Percentiles rank a stretch among this genome's conserved stretches.
Conservation (phyloP, 2,888 invertebrate species). For the Acronicta aceris region DNA sequence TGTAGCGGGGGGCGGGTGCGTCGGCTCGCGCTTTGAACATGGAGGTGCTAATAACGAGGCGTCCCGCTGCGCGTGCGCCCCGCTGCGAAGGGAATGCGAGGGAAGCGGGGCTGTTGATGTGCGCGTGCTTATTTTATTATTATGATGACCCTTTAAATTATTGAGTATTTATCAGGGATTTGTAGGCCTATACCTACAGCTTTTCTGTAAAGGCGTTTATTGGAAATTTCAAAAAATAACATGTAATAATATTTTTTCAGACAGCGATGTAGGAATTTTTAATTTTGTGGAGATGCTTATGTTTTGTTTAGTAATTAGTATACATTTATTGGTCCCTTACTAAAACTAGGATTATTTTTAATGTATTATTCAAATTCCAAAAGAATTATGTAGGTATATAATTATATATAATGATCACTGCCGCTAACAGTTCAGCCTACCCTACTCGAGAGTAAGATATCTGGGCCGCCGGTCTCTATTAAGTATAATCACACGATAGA, state of each 20-base stretch:
- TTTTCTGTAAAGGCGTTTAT: no score
- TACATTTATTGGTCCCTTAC: no score
- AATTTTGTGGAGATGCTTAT: no score
- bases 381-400: neutral
- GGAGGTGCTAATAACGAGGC: constrained; percentile 88
- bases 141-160: constrained; percentile 18
- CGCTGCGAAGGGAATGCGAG: constrained; percentile 78
- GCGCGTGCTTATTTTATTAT: constrained; percentile 30
- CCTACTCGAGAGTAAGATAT: constrained; percentile 73
- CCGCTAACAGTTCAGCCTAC: constrained; percentile 46
- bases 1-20: constrained; percentile 23
- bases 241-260: no score
- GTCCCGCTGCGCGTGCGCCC: constrained; percentile 81
- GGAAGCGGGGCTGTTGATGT: constrained; percentile 36
- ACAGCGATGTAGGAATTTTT: no score
- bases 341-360: no score
- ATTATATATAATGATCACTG: neutral
- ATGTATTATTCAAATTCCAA: no score
- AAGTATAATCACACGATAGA: constrained; percentile 77
- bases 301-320: no score
- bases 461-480: constrained; percentile 76
- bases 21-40: constrained; percentile 74
- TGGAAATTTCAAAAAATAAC: no score
- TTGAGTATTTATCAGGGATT: neutral
- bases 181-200: neutral